Evolutionary conservation across 2,888 invertebrate genomes (phyloP), one percentile per base, ranked within the genome.

Genomic region (Gerris lacustris): DNA sequence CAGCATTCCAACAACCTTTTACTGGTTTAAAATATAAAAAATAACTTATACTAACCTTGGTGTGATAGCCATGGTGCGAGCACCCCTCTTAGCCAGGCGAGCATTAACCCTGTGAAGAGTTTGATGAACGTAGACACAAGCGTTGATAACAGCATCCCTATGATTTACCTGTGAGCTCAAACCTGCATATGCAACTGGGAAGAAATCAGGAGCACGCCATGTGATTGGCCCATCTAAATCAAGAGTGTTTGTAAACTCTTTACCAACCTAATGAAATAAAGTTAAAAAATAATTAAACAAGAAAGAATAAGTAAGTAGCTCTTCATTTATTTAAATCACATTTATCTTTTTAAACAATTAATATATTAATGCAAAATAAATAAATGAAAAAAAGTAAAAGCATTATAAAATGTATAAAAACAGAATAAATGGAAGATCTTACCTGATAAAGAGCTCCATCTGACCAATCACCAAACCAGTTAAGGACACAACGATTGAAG

Each of bases 391-490:
- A 55, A 55, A 55, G 55, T 55, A 55, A 15, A 9, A 11, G 1
- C 55, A 9, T 11, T 55, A 55, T 15, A 55, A 55, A 55, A 55
- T 55, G 2, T 55, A 11, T 55, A 2, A 15, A 55, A 55, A 55
- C 9, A 55, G 2, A 11, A 55, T 55, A 9, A 55, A 9, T 55
- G 5, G 11, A 64, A 31, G 11, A 64, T 47, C 17, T 66, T 76
- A 86, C 92, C 83, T 95, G 94, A 87, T 91, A 95, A 45, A 95
- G 82, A 0, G 96, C 95, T 5, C 94, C 93, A 79, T 96, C 95
- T 43, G 96, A 95, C 99, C 99, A 99, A 81, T 99, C 99, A 11
- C 99, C 99, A 81, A 99, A 98, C 88, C 88, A 88, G 79, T 88
- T 88, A 74, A 87, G 80, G 15, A 88, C 87, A 71, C 78, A 87